Evolutionary conservation across 2,888 invertebrate species (phyloP).

Genomic region (Meghimatium bilineatum): DNA sequence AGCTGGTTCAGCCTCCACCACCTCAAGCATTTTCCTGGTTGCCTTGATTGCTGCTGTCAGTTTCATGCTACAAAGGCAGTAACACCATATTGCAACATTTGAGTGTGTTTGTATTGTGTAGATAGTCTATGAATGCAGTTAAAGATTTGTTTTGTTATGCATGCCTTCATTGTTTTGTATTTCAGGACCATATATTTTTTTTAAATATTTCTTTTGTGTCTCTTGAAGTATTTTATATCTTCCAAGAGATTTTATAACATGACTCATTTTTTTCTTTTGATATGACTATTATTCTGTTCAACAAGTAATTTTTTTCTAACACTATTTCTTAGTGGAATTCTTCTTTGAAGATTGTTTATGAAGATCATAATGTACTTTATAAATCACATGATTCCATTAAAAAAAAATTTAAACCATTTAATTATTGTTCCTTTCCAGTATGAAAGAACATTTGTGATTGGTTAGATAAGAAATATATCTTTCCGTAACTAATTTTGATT

Average conservation of each 20-base stretch:
- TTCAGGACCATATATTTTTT: neutral
- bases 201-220: neutral
- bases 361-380: too few species aligned
- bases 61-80: constrained; percentile 16
- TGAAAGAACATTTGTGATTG: too few species aligned
- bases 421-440: too few species aligned
- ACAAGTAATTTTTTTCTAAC: too few species aligned
- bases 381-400: too few species aligned
- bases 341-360: too few species aligned
- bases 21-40: constrained; percentile 61
- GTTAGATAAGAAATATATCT: too few species aligned
- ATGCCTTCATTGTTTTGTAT: neutral
- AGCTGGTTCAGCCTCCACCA: constrained; percentile 80
- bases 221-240: neutral
- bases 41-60: constrained; percentile 20
- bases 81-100: neutral
- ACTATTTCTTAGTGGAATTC: too few species aligned
- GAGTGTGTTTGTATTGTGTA: neutral
- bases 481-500: too few species aligned
- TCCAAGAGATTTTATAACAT: neutral
- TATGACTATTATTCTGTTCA: neutral
- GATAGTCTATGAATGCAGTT: neutral
- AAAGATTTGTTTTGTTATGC: neutral
- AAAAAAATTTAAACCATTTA: too few species aligned
- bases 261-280: neutral